Conservation (phyloP, 2,888 invertebrate genomes). For the Clivina fossor region DNA sequence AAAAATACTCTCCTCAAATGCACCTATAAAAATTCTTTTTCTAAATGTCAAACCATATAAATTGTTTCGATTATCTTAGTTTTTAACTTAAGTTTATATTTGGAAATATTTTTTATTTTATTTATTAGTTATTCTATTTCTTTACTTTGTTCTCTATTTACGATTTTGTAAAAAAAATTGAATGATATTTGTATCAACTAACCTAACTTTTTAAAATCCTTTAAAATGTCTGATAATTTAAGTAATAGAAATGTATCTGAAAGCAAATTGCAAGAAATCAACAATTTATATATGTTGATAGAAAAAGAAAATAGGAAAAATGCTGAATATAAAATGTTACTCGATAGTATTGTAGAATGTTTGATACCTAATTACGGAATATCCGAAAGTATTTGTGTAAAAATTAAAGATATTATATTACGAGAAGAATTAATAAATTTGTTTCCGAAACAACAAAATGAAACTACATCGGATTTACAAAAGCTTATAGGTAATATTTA, state of each 20-base stretch:
- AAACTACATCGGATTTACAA: neutral
- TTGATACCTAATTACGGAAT: slow-evolving; percentile 39
- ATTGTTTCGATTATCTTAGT: too few relatives aligned
- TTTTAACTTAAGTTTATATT: too few relatives aligned
- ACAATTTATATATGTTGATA: slow-evolving; percentile 43
- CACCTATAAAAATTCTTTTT: too few relatives aligned
- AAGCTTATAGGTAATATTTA: slow-evolving; percentile 13
- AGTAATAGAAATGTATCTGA: slow-evolving; percentile 10
- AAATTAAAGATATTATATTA: slow-evolving; percentile 43
- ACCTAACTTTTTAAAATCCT: too few relatives aligned
- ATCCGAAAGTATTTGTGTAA: slow-evolving; percentile 41
- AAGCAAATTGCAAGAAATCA: slow-evolving; percentile 42
- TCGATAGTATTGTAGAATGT: slow-evolving; percentile 43
- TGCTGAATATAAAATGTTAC: slow-evolving; percentile 44
- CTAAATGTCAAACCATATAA: too few relatives aligned
- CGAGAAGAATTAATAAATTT: slow-evolving; percentile 21
- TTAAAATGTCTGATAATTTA: slow-evolving; percentile 6
- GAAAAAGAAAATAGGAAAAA: slow-evolving; percentile 44
- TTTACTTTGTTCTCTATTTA: too few relatives aligned
- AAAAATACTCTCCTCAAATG: too few relatives aligned
- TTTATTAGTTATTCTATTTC: too few relatives aligned
- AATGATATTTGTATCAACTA: too few relatives aligned
- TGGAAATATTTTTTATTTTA: too few relatives aligned
- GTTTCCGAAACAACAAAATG: too few relatives aligned
- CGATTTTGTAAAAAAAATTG: too few relatives aligned